These are phyloP conservation scores for Benthosema pterotum DNA, from an alignment of 2,797 vertebrate species.

Conservation along the genomic window DNA sequence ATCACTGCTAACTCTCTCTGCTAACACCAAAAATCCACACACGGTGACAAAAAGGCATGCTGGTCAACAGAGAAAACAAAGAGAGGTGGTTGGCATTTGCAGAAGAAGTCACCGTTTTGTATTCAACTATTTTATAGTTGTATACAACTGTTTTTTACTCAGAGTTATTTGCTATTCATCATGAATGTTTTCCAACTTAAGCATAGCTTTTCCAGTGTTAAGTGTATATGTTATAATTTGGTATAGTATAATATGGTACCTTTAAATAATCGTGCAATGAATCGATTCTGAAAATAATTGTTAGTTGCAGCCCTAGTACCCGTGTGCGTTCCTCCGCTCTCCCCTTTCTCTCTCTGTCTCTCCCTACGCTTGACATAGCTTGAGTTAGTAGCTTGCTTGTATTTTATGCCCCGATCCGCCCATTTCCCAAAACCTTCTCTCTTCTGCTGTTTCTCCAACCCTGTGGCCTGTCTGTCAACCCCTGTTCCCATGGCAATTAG, in stretches of 20 bases:
- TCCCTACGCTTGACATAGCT: slow-evolving; percentile 21
- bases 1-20: slow-evolving; percentile 15
- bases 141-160: too few relatives aligned
- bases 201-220: too few relatives aligned
- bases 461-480: slow-evolving; percentile 58
- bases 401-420: slow-evolving; percentile 33
- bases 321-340: slow-evolving; percentile 1
- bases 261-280: too few relatives aligned
- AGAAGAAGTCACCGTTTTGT: slow-evolving; percentile 34
- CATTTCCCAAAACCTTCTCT: slow-evolving; percentile 40
- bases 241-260: too few relatives aligned
- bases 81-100: slow-evolving; percentile 19
- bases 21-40: too few relatives aligned
- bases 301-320: too few relatives aligned
- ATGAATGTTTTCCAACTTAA: too few relatives aligned
- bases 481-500: slow-evolving; percentile 64
- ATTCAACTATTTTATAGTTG: too few relatives aligned
- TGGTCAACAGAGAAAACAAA: background rate
- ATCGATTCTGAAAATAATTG: too few relatives aligned
- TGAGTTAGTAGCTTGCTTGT: slow-evolving; percentile 34
- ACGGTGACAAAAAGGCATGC: background rate
- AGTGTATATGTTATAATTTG: too few relatives aligned
- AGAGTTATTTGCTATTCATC: too few relatives aligned
- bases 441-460: slow-evolving; percentile 48
- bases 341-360: too few relatives aligned